Conservation (phyloP, 2,797 vertebrate species). For the Artibeus lituratus region DNA sequence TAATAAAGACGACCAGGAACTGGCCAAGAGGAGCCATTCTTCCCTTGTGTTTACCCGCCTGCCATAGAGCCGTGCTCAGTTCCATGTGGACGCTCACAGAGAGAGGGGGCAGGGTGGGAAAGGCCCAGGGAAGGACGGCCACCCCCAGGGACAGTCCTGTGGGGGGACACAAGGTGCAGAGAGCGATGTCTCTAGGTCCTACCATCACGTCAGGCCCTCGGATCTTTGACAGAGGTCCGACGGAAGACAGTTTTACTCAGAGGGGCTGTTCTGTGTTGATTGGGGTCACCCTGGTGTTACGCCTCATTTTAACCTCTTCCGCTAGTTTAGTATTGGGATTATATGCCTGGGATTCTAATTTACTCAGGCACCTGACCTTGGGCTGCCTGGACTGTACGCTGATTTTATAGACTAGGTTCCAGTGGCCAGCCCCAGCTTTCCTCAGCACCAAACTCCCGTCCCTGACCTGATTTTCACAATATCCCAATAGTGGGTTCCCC, state of each 20-base stretch:
- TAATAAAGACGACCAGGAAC: not conserved
- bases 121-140: not conserved
- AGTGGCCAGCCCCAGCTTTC: not conserved
- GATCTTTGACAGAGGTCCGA: not conserved
- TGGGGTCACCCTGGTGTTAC: not conserved
- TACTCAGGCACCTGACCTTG: not conserved
- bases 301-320: not conserved
- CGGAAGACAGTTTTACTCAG: not conserved
- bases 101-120: not conserved
- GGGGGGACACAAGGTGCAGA: not conserved
- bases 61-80: not conserved
- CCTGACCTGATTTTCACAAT: not conserved
- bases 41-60: not conserved
- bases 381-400: not conserved
- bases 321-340: not conserved
- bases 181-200: not conserved
- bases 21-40: not conserved
- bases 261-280: not conserved
- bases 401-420: not conserved
- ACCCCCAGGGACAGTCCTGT: not conserved
- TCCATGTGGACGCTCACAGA: not conserved
- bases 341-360: not conserved
- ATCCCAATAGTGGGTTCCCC: not conserved
- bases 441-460: not conserved
- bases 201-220: not conserved